Evolutionary conservation across 2,113 vertebrate species (phyloP).

Genomic region (Megaptera novaeangliae): DNA sequence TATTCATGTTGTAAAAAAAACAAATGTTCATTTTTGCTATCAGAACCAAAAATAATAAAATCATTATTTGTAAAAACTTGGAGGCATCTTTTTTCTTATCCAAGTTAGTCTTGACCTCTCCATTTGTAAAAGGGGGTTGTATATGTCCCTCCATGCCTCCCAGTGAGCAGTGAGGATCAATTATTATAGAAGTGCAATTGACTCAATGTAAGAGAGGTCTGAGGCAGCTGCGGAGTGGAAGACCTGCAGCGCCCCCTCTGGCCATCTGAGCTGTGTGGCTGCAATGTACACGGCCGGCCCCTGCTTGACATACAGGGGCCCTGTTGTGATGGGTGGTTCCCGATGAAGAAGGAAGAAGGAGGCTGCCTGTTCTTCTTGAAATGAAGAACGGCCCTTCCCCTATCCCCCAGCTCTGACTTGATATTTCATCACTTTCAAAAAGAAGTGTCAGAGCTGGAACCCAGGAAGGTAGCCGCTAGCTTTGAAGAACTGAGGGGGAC

Average conservation of each 20-base stretch:
- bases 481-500: not conserved
- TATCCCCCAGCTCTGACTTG: not conserved
- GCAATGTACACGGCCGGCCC: accelerated
- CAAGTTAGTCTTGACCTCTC: not conserved
- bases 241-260: not conserved
- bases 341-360: not conserved
- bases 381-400: not conserved
- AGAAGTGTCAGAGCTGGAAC: not conserved
- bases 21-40: not conserved
- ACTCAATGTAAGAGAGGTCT: not conserved
- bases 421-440: not conserved
- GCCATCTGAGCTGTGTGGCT: not conserved
- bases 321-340: not conserved
- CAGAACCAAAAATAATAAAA: not conserved
- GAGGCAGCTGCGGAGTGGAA: not conserved
- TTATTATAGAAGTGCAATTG: not conserved
- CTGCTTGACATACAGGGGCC: not conserved
- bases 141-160: not conserved
- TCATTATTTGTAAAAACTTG: not conserved
- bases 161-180: not conserved
- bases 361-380: not conserved
- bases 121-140: not conserved
- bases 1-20: not conserved
- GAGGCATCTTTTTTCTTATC: not conserved
- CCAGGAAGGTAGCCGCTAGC: not conserved